Evolutionary conservation across 92 coral and sea anemone genomes (phyloP), one percentile per base, ranked within the genome.

Genomic region (Epizoanthus ramosus): DNA sequence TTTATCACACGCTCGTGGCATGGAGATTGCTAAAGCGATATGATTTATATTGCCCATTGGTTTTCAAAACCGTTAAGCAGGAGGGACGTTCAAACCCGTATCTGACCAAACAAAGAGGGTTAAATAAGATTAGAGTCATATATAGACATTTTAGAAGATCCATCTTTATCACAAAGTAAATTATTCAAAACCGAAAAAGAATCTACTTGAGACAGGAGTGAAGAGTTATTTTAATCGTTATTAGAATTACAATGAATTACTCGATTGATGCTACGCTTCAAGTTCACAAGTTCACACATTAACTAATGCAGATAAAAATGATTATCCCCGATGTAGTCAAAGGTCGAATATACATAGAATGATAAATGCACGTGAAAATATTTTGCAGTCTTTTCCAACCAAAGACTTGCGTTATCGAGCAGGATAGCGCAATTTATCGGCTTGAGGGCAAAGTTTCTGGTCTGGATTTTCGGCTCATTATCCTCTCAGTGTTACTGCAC

Each of bases 221-320:
- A 47, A 8, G 53, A 47, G 53, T 10, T 9, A 50, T 64, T 18
- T 25, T 64, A 41, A 25, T 66, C 9, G 17, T n/a, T 16, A 33
- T 66, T 15, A 41, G 14, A 33, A 4, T 28, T 67, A 50, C 33
- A 67, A 67, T 37, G 43, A 37, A 37, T 18, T 67, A 19, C 18
- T 33, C n/a, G 50, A 66, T 31, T 66, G 71, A 33, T 0, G 0
- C 45, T 22, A 16, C 21, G 71, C 60, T 37, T 77, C 47, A 57
- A 77, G 82, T 77, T 77, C 82, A 77, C 71, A 77, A 77, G 82
- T 77, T 77, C 82, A 77, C 71, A 61, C 82, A 77, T 77, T 10
- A 60, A 70, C 28, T 61, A 12, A 57, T 41, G 54, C 54, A 47
- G 54, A 47, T 47, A 47, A 47, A 39, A 61, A 39, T 37, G 82